Percentiles rank a stretch among this genome's conserved stretches.
Evolutionary conservation across 2,888 invertebrate genomes (phyloP).

Genomic region (Saturnia japonica): DNA sequence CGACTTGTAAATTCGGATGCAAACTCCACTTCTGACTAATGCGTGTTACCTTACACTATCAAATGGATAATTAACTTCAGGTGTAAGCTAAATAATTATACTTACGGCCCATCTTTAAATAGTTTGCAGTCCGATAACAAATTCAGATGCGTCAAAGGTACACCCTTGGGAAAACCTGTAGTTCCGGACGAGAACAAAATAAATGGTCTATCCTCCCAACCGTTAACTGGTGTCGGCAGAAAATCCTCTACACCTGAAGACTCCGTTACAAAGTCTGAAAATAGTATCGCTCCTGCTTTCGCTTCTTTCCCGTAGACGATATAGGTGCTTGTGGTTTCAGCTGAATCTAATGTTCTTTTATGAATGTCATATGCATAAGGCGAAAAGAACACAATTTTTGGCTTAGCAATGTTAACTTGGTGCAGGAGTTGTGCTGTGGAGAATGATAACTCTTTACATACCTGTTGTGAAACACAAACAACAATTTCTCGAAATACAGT

Average conservation of each 20-base stretch:
- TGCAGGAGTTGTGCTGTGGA: conserved; percentile 37
- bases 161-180: conserved; percentile 45
- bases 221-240: conserved; percentile 33
- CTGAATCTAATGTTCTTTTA: conserved; percentile 13
- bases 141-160: conserved; percentile 40
- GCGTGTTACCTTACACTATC: no score
- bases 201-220: conserved; percentile 35
- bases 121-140: conserved; percentile 24
- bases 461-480: no score
- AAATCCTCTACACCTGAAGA: conserved; percentile 28
- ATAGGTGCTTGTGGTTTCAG: not conserved
- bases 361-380: conserved; percentile 28
- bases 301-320: conserved; percentile 21
- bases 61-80: no score
- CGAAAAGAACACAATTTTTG: conserved; percentile 43
- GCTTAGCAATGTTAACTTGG: conserved; percentile 35
- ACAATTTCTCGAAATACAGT: no score
- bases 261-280: conserved; percentile 23
- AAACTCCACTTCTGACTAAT: no score
- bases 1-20: no score
- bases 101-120: conserved; percentile 25
- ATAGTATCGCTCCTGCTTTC: conserved; percentile 20
- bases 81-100: not conserved
- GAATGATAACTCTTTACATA: not conserved
- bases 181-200: conserved; percentile 46